These are phyloP conservation scores for Salmo trutta DNA, from an alignment of 2,797 vertebrate species.

Conservation along the genomic window DNA sequence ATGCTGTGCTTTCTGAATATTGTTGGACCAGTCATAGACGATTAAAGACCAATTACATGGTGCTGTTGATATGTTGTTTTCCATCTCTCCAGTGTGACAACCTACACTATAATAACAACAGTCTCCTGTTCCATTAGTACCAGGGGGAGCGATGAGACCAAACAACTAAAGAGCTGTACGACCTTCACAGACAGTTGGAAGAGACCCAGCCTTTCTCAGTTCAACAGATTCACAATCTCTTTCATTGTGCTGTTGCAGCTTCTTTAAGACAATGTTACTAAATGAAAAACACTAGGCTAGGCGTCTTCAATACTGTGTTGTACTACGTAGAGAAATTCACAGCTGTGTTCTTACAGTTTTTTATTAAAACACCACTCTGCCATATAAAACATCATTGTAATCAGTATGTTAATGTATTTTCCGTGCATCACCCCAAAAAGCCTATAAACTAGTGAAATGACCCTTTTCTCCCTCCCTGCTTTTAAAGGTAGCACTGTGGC, in stretches of 20 bases:
- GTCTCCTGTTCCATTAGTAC: slow-evolving; percentile 6
- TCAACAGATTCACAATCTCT: neutral
- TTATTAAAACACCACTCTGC: slow-evolving; percentile 13
- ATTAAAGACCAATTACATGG: slow-evolving; percentile 9
- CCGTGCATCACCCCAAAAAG: neutral
- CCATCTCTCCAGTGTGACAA: slow-evolving; percentile 46
- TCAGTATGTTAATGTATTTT: slow-evolving; percentile 3
- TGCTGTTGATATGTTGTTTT: slow-evolving; percentile 26
- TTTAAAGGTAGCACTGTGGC: neutral
- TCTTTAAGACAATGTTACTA: neutral
- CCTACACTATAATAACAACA: slow-evolving; percentile 33
- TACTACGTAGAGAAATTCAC: slow-evolving; percentile 32
- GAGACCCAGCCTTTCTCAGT: neutral
- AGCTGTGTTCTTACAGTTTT: slow-evolving; percentile 22
- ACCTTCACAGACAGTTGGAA: neutral
- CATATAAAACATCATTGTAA: neutral
- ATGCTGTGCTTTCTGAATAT: slow-evolving; percentile 11
- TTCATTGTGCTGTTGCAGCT: neutral
- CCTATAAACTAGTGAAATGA: neutral
- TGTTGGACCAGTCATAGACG: neutral
- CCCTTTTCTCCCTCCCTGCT: neutral
- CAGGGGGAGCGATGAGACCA: slow-evolving; percentile 19
- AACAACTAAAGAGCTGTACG: neutral
- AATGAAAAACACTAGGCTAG: slow-evolving; percentile 10
- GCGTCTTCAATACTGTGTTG: slow-evolving; percentile 31